Conservation (phyloP, 2,797 vertebrate genomes). For the Tapera naevia region DNA sequence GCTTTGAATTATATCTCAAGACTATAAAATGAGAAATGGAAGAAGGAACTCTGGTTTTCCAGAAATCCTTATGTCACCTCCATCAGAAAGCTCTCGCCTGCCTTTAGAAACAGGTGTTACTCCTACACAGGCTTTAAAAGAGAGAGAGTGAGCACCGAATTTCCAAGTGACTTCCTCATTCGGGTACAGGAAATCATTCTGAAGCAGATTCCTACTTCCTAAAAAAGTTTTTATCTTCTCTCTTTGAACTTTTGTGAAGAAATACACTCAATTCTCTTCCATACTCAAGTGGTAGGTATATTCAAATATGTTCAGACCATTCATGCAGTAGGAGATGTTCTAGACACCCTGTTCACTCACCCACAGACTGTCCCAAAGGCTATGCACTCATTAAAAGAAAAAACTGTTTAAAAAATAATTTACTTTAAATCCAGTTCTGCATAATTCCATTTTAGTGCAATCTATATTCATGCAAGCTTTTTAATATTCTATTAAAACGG, state of each 20-base stretch:
- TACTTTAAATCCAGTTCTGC: constrained; percentile 53
- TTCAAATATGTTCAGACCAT: neutral
- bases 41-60: neutral
- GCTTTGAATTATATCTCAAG: neutral
- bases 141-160: neutral
- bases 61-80: neutral
- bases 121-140: neutral
- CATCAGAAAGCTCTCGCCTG: neutral
- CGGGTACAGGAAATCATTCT: neutral
- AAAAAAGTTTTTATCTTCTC: neutral
- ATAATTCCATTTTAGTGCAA: constrained; percentile 55
- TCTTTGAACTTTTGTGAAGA: neutral
- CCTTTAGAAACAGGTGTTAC: neutral
- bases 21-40: neutral
- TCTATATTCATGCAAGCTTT: constrained; percentile 65
- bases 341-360: neutral
- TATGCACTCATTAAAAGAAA: neutral
- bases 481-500: constrained; percentile 73
- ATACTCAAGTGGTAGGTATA: neutral
- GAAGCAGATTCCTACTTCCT: neutral
- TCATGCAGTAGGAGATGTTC: neutral
- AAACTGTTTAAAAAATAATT: constrained; percentile 51
- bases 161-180: neutral
- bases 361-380: constrained; percentile 14
- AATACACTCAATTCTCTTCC: neutral